Percentiles rank a stretch among this genome's conserved stretches.
These are phyloP conservation scores for Formica selysi DNA, from an alignment of 1,140 invertebrate genomes.

Conservation along the genomic window DNA sequence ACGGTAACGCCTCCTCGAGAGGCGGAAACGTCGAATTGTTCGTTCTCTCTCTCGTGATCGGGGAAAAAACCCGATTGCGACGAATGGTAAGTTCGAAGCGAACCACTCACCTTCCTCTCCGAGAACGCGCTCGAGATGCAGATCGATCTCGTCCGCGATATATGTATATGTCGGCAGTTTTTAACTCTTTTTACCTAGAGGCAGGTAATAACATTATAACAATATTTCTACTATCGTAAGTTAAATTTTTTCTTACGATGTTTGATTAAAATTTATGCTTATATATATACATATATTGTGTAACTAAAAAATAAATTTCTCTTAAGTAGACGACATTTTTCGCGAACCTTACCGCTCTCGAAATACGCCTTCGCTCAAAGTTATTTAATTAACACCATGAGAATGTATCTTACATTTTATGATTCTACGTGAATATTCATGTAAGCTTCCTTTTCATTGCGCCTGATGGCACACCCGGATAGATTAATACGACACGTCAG, in stretches of 20 bases:
- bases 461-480: slow-evolving; percentile 51
- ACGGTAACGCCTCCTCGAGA: slow-evolving; percentile 77
- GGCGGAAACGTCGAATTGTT: slow-evolving; percentile 63
- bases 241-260: slow-evolving; percentile 2
- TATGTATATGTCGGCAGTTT: background rate
- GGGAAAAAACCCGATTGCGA: slow-evolving; percentile 46
- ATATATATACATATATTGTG: background rate
- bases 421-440: slow-evolving; percentile 50
- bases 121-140: slow-evolving; percentile 70
- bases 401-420: slow-evolving; percentile 52
- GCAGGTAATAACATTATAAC: background rate
- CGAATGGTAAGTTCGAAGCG: slow-evolving; percentile 48
- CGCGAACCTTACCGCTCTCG: slow-evolving; percentile 20
- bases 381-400: slow-evolving; percentile 55
- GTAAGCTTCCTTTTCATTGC: slow-evolving; percentile 50
- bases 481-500: slow-evolving; percentile 58
- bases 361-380: slow-evolving; percentile 8
- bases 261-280: background rate
- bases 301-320: slow-evolving; percentile 30
- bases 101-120: slow-evolving; percentile 51
- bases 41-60: slow-evolving; percentile 20
- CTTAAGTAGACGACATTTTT: slow-evolving; percentile 12
- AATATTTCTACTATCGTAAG: background rate
- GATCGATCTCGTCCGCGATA: slow-evolving; percentile 74
- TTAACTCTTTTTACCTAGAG: background rate